Conservation (phyloP, 2,797 vertebrate species). For the Malurus splendens region DNA sequence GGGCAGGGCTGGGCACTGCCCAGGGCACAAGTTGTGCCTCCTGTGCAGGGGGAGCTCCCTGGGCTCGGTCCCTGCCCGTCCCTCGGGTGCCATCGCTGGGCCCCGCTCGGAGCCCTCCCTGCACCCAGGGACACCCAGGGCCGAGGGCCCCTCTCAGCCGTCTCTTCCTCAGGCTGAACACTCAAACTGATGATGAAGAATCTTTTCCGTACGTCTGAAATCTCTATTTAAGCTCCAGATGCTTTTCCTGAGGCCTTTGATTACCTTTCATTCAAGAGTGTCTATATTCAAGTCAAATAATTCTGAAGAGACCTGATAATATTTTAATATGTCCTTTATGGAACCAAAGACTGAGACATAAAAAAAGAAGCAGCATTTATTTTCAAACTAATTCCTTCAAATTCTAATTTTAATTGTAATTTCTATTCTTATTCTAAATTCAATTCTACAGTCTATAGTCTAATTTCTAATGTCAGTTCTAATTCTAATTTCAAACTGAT, state of each 20-base stretch:
- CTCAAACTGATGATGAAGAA: not conserved
- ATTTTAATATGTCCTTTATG: not conserved
- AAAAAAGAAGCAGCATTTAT: not conserved
- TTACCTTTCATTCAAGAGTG: not conserved
- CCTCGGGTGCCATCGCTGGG: no score
- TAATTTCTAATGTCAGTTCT: no score
- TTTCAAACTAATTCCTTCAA: not conserved
- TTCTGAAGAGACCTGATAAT: not conserved
- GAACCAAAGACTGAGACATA: not conserved
- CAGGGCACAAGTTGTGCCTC: no score
- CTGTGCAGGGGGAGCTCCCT: no score
- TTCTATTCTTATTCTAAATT: no score
- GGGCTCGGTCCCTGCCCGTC: no score
- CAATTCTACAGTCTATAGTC: no score
- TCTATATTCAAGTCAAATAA: not conserved
- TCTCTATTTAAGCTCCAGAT: not conserved
- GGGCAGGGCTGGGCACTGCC: no score
- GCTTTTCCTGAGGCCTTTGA: not conserved
- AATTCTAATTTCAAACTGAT: no score
- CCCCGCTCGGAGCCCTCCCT: not conserved
- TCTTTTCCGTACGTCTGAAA: not conserved
- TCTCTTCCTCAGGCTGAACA: not conserved
- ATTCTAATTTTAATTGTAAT: no score
- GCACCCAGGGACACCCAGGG: not conserved
- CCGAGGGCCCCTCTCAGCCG: not conserved